phyloP scores from a whole-genome alignment of 2,888 invertebrate species.

The Agrilus cyanescens region DNA sequence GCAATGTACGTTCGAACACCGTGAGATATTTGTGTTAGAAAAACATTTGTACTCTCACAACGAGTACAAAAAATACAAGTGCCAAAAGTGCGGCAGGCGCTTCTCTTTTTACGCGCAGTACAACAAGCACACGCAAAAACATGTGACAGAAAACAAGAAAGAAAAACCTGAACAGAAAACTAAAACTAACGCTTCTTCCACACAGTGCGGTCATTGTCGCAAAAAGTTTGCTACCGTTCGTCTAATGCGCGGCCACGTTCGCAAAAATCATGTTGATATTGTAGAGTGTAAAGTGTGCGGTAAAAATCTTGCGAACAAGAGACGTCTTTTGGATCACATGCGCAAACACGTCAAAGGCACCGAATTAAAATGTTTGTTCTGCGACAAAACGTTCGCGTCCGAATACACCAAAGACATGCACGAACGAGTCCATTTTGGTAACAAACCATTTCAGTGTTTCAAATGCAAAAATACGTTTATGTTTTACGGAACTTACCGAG shows the following conservation, averaged over 20 bases:
- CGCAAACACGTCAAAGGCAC: constrained; percentile 39
- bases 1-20: constrained; percentile 2
- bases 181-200: not conserved
- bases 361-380: constrained; percentile 29
- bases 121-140: constrained; percentile 17
- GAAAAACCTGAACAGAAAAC: too few species aligned
- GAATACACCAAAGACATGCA: constrained; percentile 29
- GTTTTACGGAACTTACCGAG: too few species aligned
- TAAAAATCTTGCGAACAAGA: too few species aligned
- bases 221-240: constrained; percentile 32
- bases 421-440: constrained; percentile 16
- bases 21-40: not conserved
- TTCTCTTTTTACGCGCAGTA: not conserved
- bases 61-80: constrained; percentile 1
- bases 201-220: not conserved
- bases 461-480: constrained; percentile 30
- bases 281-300: too few species aligned
- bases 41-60: constrained; percentile 7
- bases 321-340: constrained; percentile 18
- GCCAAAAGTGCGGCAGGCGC: constrained; percentile 4
- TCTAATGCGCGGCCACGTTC: constrained; percentile 28
- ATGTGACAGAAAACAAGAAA: constrained; percentile 22
- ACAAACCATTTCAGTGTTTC: constrained; percentile 28
- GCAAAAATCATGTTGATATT: too few species aligned
- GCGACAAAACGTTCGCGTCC: constrained; percentile 41